A percentile compares a stretch with the other conserved stretches of the same genome.
phyloP scores from a whole-genome alignment of 2,888 invertebrate genomes.

The Acronicta alni region DNA sequence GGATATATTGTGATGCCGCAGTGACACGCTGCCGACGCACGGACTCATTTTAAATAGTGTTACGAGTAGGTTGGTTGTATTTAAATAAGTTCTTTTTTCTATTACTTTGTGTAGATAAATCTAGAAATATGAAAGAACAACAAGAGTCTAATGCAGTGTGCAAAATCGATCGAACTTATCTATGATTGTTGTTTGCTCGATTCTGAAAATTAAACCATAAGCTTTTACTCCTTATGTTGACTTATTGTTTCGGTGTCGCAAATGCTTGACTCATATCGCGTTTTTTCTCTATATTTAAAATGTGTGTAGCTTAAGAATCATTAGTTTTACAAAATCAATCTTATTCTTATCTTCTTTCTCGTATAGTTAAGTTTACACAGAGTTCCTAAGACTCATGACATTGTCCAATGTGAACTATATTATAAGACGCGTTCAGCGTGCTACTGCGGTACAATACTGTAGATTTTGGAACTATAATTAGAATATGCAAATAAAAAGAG shows the following conservation, averaged over 20 bases:
- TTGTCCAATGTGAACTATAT: slow-evolving; percentile 11
- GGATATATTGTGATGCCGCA: slow-evolving; percentile 28
- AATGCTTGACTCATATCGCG: not conserved
- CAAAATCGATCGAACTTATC: too few species aligned
- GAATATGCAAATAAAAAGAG: slow-evolving; percentile 51
- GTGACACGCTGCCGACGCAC: slow-evolving; percentile 18
- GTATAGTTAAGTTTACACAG: slow-evolving; percentile 18
- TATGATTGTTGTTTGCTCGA: too few species aligned
- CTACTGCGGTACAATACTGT: slow-evolving; percentile 40
- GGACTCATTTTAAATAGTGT: slow-evolving; percentile 7
- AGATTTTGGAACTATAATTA: slow-evolving; percentile 52
- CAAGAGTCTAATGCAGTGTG: too few species aligned
- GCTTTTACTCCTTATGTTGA: not conserved
- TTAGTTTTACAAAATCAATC: slow-evolving; percentile 12
- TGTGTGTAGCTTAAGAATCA: slow-evolving; percentile 10
- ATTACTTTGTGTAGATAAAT: slow-evolving; percentile 21
- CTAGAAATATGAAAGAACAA: not conserved
- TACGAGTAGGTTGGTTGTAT: slow-evolving; percentile 6
- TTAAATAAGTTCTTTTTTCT: slow-evolving; percentile 5
- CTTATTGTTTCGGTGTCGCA: slow-evolving; percentile 10
- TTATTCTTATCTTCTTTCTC: not conserved
- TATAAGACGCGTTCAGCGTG: slow-evolving; percentile 7
- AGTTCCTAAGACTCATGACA: slow-evolving; percentile 55
- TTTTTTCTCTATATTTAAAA: not conserved
- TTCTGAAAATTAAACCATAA: too few species aligned